phyloP scores from a whole-genome alignment of 2,113 vertebrate species.

The Scopus umbretta region DNA sequence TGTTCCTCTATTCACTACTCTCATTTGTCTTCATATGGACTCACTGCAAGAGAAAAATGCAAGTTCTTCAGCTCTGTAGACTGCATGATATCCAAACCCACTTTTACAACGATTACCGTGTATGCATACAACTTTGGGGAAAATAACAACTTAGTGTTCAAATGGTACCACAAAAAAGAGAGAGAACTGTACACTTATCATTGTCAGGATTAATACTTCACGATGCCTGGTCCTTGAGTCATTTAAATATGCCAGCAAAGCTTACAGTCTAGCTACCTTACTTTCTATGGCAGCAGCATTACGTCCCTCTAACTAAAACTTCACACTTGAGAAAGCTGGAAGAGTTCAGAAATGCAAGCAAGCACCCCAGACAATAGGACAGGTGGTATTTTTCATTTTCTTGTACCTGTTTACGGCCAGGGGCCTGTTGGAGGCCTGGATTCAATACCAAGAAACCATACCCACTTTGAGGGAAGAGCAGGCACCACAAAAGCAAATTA shows the following conservation, averaged over 20 bases:
- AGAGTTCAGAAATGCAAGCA: background rate
- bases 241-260: background rate
- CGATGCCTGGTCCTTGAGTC: background rate
- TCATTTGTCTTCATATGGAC: background rate
- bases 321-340: background rate
- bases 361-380: background rate
- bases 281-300: background rate
- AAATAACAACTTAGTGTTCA: background rate
- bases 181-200: background rate
- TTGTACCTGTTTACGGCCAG: background rate
- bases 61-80: background rate
- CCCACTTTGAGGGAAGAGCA: background rate
- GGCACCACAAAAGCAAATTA: background rate
- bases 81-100: background rate
- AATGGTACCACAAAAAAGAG: background rate
- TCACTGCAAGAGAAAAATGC: background rate
- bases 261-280: background rate
- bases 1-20: background rate
- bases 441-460: background rate
- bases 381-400: background rate
- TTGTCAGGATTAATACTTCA: background rate
- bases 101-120: background rate
- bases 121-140: background rate
- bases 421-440: background rate
- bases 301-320: background rate